Conservation (phyloP, 1,140 invertebrate genomes). For the Panulirus ornatus region DNA sequence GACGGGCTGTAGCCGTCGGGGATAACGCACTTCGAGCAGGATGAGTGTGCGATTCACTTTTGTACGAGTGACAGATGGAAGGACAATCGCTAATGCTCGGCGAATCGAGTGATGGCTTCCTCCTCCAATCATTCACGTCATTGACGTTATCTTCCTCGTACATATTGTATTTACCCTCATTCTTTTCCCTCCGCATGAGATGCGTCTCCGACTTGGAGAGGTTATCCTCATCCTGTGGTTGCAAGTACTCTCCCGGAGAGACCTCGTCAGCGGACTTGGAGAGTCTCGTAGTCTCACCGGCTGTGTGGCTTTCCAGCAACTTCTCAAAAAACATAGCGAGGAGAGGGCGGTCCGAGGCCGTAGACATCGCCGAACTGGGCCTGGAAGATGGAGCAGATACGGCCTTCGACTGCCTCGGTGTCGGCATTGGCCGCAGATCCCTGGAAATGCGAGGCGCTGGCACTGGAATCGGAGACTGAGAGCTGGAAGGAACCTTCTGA, state of each 20-base stretch:
- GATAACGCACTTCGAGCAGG: background rate
- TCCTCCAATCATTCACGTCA: constrained; percentile 24
- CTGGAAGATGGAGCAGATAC: constrained; percentile 49
- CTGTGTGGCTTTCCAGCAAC: constrained; percentile 38
- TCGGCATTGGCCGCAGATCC: background rate
- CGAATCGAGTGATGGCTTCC: constrained; percentile 33
- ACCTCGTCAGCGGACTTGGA: background rate
- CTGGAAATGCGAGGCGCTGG: constrained; percentile 3
- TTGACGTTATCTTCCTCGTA: background rate
- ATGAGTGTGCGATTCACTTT: background rate
- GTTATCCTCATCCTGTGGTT: background rate
- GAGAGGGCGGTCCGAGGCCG: constrained; percentile 45
- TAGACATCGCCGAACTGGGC: constrained; percentile 50
- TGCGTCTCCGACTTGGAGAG: constrained; percentile 18
- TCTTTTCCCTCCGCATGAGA: background rate
- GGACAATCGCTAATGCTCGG: constrained; percentile 29
- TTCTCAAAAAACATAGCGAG: constrained; percentile 62
- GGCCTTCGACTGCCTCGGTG: constrained; percentile 37
- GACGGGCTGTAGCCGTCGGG: background rate
- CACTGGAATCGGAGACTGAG: constrained; percentile 3
- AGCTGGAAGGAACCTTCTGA: background rate
- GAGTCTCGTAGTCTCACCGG: background rate
- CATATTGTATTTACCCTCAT: background rate
- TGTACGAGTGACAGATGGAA: constrained; percentile 30
- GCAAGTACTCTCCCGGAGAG: background rate